Evolutionary conservation across 2,888 invertebrate species (phyloP).

Genomic region (Erebia ligea): DNA sequence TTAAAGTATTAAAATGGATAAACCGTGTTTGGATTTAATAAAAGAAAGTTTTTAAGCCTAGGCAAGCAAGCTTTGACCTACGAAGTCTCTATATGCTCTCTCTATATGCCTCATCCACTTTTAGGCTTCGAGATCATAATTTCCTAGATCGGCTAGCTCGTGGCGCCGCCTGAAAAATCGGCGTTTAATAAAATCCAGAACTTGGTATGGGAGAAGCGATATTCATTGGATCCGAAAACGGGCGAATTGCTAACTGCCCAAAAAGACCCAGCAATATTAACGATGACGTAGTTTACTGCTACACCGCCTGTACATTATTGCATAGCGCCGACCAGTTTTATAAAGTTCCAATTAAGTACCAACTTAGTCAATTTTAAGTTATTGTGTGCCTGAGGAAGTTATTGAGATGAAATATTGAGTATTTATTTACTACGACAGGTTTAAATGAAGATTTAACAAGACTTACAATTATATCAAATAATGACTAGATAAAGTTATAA

Average conservation of each 20-base stretch:
- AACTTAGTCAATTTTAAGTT: conserved; percentile 57
- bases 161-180: background rate
- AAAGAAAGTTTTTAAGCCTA: no score
- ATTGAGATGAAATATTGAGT: conserved; percentile 40
- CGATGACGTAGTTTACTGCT: conserved; percentile 75
- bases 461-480: no score
- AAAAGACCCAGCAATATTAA: conserved; percentile 75
- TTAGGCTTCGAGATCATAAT: no score
- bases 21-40: no score
- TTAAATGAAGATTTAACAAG: no score
- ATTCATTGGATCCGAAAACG: conserved; percentile 25
- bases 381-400: conserved; percentile 51
- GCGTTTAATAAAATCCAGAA: conserved; percentile 7
- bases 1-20: no score
- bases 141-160: background rate
- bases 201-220: conserved; percentile 6
- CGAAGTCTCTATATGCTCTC: no score
- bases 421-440: conserved; percentile 1
- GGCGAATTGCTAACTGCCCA: conserved; percentile 61
- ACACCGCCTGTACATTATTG: conserved; percentile 77
- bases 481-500: no score
- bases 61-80: no score
- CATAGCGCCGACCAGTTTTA: conserved; percentile 65
- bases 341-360: conserved; percentile 70
- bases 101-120: no score